phyloP scores from a whole-genome alignment of 2,113 vertebrate species.

The Chloroceryle aenea region DNA sequence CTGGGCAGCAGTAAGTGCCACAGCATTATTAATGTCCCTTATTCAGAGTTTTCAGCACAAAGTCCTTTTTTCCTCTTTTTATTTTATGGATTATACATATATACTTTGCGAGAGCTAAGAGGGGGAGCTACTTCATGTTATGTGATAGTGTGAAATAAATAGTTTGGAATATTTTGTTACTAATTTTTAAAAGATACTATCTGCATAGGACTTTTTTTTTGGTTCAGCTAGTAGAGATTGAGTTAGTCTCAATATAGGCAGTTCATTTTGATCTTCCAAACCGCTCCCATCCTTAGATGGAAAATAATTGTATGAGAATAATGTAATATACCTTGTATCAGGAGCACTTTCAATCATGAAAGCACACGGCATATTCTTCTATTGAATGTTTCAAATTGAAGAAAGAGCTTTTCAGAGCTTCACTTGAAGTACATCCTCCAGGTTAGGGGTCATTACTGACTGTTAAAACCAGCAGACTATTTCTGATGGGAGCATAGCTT shows the following conservation, averaged over 20 bases:
- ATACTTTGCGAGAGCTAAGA: neutral
- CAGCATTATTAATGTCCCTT: neutral
- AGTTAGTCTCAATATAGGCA: neutral
- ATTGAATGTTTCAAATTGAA: slow-evolving; percentile 38
- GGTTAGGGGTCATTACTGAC: neutral
- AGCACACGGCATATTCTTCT: slow-evolving; percentile 34
- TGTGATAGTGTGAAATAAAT: neutral
- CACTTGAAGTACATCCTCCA: slow-evolving; percentile 32
- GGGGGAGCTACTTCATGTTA: neutral
- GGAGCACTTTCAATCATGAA: slow-evolving; percentile 40
- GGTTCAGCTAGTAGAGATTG: neutral
- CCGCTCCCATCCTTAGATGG: neutral
- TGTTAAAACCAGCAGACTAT: neutral
- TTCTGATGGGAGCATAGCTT: neutral
- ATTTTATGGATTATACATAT: neutral
- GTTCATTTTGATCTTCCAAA: slow-evolving; percentile 17
- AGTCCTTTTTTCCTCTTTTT: rapidly evolving
- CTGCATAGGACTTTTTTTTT: neutral
- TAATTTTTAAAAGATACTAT: neutral
- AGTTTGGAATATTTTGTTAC: neutral
- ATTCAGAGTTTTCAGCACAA: neutral
- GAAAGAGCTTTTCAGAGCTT: slow-evolving; percentile 35
- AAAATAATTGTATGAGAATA: slow-evolving; percentile 21
- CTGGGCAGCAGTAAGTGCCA: neutral
- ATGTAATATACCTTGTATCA: slow-evolving; percentile 35